phyloP scores from a whole-genome alignment of 2,797 vertebrate genomes.

The Columba guinea region DNA sequence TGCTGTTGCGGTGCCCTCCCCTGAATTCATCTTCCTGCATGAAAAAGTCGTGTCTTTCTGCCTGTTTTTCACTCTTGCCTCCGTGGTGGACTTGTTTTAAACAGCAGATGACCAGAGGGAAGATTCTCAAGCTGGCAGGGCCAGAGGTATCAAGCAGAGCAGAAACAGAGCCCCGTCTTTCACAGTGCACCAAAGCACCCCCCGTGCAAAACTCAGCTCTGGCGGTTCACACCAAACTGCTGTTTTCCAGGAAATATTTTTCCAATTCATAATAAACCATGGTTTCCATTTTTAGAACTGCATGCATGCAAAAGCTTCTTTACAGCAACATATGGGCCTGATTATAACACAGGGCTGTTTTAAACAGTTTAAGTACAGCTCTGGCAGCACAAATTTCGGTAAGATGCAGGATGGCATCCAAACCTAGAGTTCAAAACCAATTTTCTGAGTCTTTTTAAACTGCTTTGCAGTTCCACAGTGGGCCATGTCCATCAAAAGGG shows the following conservation, averaged over 20 bases:
- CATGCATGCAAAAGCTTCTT: not conserved
- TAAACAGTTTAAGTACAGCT: not conserved
- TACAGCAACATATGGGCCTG: not conserved
- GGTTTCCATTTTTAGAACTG: not conserved
- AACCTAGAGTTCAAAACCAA: not conserved
- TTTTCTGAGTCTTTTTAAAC: not conserved
- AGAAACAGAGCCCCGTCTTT: not conserved
- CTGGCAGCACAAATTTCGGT: not conserved
- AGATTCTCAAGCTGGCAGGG: not conserved
- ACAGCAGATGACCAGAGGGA: not conserved
- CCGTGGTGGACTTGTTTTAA: not conserved
- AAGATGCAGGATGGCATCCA: not conserved
- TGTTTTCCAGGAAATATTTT: not conserved
- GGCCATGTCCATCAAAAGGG: not conserved
- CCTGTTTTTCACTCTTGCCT: not conserved
- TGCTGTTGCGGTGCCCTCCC: not conserved
- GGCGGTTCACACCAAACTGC: not conserved
- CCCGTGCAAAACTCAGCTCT: not conserved
- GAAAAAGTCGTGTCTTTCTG: not conserved
- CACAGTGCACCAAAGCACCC: not conserved
- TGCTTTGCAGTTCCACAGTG: not conserved
- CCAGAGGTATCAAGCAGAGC: not conserved
- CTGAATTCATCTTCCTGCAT: fast-evolving
- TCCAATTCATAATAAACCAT: not conserved
- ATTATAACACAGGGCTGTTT: not conserved